Evolutionary conservation across 2,888 invertebrate genomes (phyloP).

Genomic region (Tryphoninae sp.): DNA sequence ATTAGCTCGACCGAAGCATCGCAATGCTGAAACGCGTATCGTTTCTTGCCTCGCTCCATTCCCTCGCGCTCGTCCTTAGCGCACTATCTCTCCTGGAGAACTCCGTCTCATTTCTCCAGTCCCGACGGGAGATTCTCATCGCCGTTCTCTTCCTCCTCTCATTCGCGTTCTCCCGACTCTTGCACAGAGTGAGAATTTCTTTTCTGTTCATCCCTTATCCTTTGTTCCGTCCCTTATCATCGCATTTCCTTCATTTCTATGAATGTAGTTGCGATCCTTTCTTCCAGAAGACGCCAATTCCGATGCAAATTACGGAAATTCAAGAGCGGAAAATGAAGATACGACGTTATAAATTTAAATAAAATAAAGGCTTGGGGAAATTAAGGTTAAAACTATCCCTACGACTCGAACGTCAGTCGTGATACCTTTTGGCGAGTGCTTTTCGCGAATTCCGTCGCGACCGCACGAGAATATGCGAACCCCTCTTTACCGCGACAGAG

Average conservation of each 20-base stretch:
- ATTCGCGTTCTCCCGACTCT: constrained; percentile 35
- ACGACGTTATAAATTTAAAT: background rate
- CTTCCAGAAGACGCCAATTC: constrained; percentile 66
- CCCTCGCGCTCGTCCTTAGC: constrained; percentile 9
- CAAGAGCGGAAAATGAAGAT: constrained; percentile 4
- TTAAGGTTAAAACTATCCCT: background rate
- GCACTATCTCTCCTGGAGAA: constrained; percentile 14
- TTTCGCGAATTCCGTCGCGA: constrained; percentile 42
- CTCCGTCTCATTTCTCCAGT: constrained; percentile 27
- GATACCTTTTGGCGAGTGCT: background rate
- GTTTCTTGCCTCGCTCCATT: constrained; percentile 48
- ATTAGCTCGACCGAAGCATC: background rate
- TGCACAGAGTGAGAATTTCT: constrained; percentile 17
- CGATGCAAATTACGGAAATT: constrained; percentile 67
- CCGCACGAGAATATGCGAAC: constrained; percentile 42
- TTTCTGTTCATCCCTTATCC: background rate
- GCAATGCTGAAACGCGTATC: constrained; percentile 18
- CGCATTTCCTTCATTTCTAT: constrained; percentile 38
- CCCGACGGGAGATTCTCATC: constrained; percentile 41
- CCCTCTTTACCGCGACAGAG: constrained; percentile 18
- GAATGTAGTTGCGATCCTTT: constrained; percentile 62
- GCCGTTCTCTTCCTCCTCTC: constrained; percentile 29
- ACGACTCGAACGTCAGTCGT: too few relatives aligned
- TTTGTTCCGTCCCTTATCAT: constrained; percentile 20
- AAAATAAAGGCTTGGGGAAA: background rate